phyloP scores from a whole-genome alignment of 2,797 vertebrate species.

The Mus spretus region DNA sequence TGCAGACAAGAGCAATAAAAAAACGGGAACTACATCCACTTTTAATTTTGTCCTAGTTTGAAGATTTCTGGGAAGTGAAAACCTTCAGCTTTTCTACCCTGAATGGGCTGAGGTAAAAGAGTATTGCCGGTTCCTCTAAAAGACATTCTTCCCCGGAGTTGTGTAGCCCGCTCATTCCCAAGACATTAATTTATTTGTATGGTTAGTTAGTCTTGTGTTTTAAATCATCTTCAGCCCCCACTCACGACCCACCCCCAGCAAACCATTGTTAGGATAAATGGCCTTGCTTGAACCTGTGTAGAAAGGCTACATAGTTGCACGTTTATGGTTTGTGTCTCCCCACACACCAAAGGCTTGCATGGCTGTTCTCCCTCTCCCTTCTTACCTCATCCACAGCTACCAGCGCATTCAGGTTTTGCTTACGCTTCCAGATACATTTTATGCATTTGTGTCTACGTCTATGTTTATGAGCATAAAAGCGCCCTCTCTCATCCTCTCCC shows the following conservation, averaged over 20 bases:
- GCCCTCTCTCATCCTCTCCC: background rate
- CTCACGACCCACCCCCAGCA: background rate
- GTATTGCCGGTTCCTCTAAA: background rate
- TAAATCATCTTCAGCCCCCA: background rate
- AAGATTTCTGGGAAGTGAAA: background rate
- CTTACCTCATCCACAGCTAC: background rate
- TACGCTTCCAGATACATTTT: conserved; percentile 18
- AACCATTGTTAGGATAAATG: background rate
- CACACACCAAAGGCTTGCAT: background rate
- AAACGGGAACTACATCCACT: background rate
- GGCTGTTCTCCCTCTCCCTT: background rate
- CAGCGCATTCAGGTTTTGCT: background rate
- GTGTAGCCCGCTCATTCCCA: background rate
- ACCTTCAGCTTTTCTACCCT: background rate
- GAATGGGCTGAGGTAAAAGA: background rate
- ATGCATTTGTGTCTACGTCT: background rate
- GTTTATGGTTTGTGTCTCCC: background rate
- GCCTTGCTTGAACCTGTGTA: no score
- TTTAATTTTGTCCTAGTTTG: background rate
- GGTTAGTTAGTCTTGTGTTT: background rate
- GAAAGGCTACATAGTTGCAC: background rate
- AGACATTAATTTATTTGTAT: background rate
- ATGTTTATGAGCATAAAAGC: background rate
- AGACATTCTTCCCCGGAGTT: background rate
- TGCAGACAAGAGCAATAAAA: background rate